Evolutionary conservation across 2,888 invertebrate genomes (phyloP).

Genomic region (Tortrix viridana): DNA sequence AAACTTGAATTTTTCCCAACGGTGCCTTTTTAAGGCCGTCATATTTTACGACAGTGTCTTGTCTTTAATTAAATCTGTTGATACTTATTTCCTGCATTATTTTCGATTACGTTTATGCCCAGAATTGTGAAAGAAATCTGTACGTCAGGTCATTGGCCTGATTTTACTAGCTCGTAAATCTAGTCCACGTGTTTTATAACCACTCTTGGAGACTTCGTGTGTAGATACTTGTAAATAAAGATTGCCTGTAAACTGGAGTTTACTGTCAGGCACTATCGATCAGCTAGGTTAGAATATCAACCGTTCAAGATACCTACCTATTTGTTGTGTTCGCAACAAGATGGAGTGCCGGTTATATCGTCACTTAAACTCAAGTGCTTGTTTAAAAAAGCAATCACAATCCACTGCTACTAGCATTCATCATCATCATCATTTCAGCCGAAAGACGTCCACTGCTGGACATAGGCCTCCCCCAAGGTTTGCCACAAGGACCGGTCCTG

Average conservation of each 20-base stretch:
- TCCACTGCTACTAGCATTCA: too few species aligned
- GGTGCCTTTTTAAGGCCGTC: constrained; percentile 25
- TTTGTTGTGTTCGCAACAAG: not conserved
- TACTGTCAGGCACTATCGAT: not conserved
- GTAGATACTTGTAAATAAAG: constrained; percentile 43
- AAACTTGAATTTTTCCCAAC: constrained; percentile 31
- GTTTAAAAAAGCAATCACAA: too few species aligned
- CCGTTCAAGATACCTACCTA: not conserved
- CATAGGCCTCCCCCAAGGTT: too few species aligned
- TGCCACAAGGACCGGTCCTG: too few species aligned
- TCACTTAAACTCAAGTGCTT: too few species aligned
- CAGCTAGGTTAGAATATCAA: not conserved
- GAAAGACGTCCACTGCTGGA: too few species aligned
- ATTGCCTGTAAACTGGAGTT: constrained; percentile 49
- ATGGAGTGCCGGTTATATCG: not conserved
- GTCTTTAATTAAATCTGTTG: constrained; percentile 25
- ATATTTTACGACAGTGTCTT: constrained; percentile 28
- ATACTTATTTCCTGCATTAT: not conserved
- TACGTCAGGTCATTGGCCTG: constrained; percentile 51
- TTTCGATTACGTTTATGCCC: not conserved
- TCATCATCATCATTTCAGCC: too few species aligned
- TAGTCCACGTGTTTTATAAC: constrained; percentile 49
- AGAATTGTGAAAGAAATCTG: constrained; percentile 10
- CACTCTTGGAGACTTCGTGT: constrained; percentile 49
- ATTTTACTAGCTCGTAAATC: constrained; percentile 48